Base-by-base conservation (phyloP, 2,888 invertebrate genomes). In the Physocephala rufipes region DNA sequence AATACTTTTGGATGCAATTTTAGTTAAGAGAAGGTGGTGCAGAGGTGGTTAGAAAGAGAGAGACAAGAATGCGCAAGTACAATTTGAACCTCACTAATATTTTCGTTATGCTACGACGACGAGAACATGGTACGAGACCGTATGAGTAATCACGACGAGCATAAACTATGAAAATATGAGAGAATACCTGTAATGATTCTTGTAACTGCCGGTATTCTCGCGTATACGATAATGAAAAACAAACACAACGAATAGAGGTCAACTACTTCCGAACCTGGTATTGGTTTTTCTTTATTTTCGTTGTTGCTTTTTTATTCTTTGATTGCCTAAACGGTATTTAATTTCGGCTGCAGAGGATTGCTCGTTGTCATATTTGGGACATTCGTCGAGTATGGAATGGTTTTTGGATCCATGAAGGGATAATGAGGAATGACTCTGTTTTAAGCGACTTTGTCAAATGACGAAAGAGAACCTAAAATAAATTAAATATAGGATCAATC, bases 181-280 rank as follows among this genome's bases (percentile, higher is more conserved):
- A 36, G 36, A 7, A 36, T 36, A 36, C 9, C 5, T 36, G 36
- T 36, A 36, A 36, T 36, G 36, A 9, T 9, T 36, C 24, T 24
- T 47, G 47, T 19, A 59, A 47, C 26, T 59, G 58, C n/a, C 55
- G 55, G 36, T 24, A 45, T 45, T 47, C 24, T n/a, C 15, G 21
- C 49, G 19, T 26, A 45, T 43, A 13, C n/a, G 1, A 47, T 21
- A 30, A 58, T 15, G 7, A 9, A 59, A 67, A 16, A 58, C 24
- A 19, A 67, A 16, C 66, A 47, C n/a, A 24, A 47, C 68, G 62
- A 68, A 68, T 68, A 47, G 68, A 68, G 68, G 68, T 68, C 68
- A 62, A 62, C 62, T 62, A 62, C 61, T 68, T 36, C 68, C 68
- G 68, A 68, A n/a, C 62, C 9, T n/a, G n/a, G n/a, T n/a, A n/a